Evolutionary conservation across 1,140 invertebrate genomes (phyloP).

Genomic region (Cryptotermes secundus): DNA sequence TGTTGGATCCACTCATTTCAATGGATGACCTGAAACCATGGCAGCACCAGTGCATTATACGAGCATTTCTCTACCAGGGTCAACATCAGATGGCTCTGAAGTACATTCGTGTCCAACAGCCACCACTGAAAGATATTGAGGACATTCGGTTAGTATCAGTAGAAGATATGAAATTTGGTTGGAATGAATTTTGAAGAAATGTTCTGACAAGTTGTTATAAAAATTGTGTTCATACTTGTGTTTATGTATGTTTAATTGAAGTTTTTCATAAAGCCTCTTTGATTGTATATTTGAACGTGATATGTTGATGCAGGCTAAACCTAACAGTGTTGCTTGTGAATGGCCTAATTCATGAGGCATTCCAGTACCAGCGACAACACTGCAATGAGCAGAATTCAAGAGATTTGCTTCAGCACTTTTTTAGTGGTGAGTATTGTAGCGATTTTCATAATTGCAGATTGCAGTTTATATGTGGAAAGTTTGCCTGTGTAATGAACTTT

Average conservation of each 20-base stretch:
- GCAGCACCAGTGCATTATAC: conserved; percentile 59
- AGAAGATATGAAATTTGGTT: no score
- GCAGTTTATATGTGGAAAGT: no score
- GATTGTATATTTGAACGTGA: no score
- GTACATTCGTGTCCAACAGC: conserved; percentile 54
- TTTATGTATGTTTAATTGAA: not conserved
- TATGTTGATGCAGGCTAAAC: conserved; percentile 42
- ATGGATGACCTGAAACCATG: conserved; percentile 53
- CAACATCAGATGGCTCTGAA: conserved; percentile 55
- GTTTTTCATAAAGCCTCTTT: conserved; percentile 12
- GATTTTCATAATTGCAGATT: no score
- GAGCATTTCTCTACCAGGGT: conserved; percentile 55
- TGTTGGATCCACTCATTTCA: conserved; percentile 50
- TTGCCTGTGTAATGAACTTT: no score
- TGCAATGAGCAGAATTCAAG: conserved; percentile 44
- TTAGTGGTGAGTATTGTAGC: conserved; percentile 43
- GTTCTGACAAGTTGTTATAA: not conserved
- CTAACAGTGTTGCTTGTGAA: conserved; percentile 58
- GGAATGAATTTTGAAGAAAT: no score
- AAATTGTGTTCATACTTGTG: not conserved
- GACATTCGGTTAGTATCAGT: conserved; percentile 47
- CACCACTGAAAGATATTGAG: conserved; percentile 52
- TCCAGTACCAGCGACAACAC: conserved; percentile 54
- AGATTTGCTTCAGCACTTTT: conserved; percentile 51
- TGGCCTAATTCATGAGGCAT: conserved; percentile 57